Conservation (phyloP, 2,888 invertebrate genomes). For the Sphaerophoria rueppellii region DNA sequence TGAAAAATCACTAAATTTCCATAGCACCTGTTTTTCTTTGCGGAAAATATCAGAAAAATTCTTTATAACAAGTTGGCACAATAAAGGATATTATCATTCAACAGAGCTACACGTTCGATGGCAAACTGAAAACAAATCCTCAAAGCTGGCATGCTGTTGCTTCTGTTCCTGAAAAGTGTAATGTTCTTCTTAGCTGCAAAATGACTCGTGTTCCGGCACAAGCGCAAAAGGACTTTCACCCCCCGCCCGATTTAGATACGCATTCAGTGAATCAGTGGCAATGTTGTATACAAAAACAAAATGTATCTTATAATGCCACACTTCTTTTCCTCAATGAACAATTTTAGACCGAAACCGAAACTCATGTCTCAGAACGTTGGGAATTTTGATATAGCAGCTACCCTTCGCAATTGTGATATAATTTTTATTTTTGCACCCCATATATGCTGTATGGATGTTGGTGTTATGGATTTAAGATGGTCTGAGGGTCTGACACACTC, state of each 20-base stretch:
- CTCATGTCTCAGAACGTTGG: constrained; percentile 1
- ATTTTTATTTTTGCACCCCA: constrained; percentile 55
- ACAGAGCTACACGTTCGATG: constrained; percentile 57
- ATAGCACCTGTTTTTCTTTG: constrained; percentile 42
- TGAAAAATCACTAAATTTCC: constrained; percentile 26
- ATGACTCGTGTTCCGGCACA: constrained; percentile 62
- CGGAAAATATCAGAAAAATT: constrained; percentile 18
- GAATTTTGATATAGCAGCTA: constrained; percentile 14
- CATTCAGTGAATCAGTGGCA: not conserved
- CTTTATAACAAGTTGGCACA: constrained; percentile 2
- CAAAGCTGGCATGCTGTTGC: constrained; percentile 63
- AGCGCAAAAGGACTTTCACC: constrained; percentile 56
- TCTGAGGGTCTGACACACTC: constrained; percentile 58
- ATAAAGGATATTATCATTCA: constrained; percentile 31
- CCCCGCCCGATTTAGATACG: not conserved
- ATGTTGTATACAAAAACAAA: too few relatives aligned
- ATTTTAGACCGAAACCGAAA: not conserved
- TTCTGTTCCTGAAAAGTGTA: constrained; percentile 25
- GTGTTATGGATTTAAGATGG: constrained; percentile 11
- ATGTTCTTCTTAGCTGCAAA: constrained; percentile 20
- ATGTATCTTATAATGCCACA: constrained; percentile 22
- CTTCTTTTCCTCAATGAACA: constrained; percentile 61
- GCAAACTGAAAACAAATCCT: constrained; percentile 61
- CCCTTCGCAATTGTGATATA: constrained; percentile 25
- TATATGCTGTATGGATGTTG: constrained; percentile 10